Evolutionary conservation across 2,888 invertebrate genomes (phyloP), one percentile per base, ranked within the genome.

Genomic region (Melieria crassipennis): DNA sequence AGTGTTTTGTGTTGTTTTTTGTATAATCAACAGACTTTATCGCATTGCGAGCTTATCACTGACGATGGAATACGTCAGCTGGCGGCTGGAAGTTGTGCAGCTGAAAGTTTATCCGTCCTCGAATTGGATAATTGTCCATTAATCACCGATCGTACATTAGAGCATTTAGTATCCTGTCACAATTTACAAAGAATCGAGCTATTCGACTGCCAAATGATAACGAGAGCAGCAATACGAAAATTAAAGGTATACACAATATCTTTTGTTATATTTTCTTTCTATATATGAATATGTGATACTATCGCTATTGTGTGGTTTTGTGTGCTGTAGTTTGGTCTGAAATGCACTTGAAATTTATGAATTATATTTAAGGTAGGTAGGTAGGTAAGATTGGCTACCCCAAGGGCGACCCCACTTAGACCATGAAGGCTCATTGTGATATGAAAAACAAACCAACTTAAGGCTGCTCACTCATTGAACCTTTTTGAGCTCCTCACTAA

Each of bases 101-200:
- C 96, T 0, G 98, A 98, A 87, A 95, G 96, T 85, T 89, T 97
- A 76, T 94, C 95, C 55, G 96, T 98, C 55, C 90, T 99, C 69
- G 99, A 99, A 87, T 89, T 99, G 80, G 99, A 99, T 89, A 99
- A 99, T 89, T 99, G 99, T 88, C 99, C 99, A 4, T 89, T 98
- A 75, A 95, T 99, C 82, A 98, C 99, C 4, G 99, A 99, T 88
- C 93, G 94, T 16, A 96, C 98, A 65, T 88, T 99, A 80, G 98
- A 98, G 85, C 96, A 98, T 88, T 91, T 99, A 80, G 93, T 92
- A 78, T 93, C 95, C 73, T 98, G 98, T 88, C 96, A 96, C 89
- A 96, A 96, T 87, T 90, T 99, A 81, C 95, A 98, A 88, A 91
- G 98, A 76, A 97, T 99, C 80, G 99, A 99, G 88, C 90, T 99